phyloP scores from a whole-genome alignment of 2,888 invertebrate genomes.

The Diploptera punctata region DNA sequence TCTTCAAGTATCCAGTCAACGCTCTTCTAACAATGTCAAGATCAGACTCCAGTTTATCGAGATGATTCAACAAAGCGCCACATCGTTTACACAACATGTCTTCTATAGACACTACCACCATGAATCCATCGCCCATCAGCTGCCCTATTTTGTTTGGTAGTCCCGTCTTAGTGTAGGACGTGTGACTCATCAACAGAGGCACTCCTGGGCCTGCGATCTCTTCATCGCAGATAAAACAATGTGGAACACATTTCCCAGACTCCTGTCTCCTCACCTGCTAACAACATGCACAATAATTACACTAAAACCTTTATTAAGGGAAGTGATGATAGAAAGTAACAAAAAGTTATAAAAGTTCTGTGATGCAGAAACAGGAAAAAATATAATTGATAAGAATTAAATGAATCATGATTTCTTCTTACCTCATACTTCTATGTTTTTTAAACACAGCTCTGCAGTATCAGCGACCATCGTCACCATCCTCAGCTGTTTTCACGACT shows the following conservation, averaged over 20 bases:
- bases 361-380: too few relatives aligned
- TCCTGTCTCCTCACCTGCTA: not conserved
- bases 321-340: too few relatives aligned
- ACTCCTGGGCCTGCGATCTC: constrained; percentile 50
- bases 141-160: constrained; percentile 60
- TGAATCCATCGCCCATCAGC: constrained; percentile 58
- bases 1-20: constrained; percentile 45
- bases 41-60: constrained; percentile 58
- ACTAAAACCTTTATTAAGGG: too few relatives aligned
- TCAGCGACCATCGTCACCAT: too few relatives aligned
- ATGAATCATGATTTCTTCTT: too few relatives aligned
- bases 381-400: too few relatives aligned
- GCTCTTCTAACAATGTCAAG: constrained; percentile 52
- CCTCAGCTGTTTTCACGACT: too few relatives aligned
- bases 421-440: too few relatives aligned
- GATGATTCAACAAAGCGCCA: constrained; percentile 56
- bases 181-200: constrained; percentile 48
- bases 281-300: too few relatives aligned
- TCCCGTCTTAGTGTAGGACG: constrained; percentile 56
- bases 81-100: constrained; percentile 58
- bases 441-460: too few relatives aligned
- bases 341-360: too few relatives aligned
- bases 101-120: constrained; percentile 57
- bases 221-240: constrained; percentile 58
- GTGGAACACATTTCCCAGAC: constrained; percentile 31